Evolutionary conservation across 2,113 vertebrate species (phyloP).

Genomic region (Theristicus caerulescens): DNA sequence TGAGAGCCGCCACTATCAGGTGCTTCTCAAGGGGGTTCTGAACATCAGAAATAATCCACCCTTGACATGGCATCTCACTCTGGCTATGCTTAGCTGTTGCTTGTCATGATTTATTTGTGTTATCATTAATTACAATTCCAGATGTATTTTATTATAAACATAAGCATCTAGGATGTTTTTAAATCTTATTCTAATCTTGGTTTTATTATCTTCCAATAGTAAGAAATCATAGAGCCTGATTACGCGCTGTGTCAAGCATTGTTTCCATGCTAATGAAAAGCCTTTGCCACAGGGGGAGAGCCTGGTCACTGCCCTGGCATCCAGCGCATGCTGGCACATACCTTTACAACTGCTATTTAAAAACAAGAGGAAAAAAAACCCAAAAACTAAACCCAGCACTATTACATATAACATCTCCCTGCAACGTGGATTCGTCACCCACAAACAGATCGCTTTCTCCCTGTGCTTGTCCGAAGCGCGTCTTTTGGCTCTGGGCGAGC

Average conservation of each 20-base stretch:
- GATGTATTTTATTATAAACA: not conserved
- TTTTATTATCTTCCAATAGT: not conserved
- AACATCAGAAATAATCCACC: not conserved
- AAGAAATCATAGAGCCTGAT: not conserved
- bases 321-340: accelerated
- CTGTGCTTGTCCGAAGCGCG: accelerated
- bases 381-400: not conserved
- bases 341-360: not conserved
- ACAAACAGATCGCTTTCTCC: accelerated
- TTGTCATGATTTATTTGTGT: not conserved
- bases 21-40: not conserved
- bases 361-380: not conserved
- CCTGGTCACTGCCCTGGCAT: not conserved
- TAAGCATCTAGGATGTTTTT: not conserved
- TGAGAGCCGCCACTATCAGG: not conserved
- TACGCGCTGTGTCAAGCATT: accelerated
- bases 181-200: not conserved
- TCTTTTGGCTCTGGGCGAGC: accelerated
- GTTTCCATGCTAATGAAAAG: not conserved
- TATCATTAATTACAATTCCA: not conserved
- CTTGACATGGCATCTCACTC: accelerated
- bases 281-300: accelerated
- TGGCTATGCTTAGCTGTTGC: accelerated
- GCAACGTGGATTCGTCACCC: accelerated
- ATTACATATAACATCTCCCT: accelerated